These are phyloP conservation scores for Siderastrea radians DNA, from an alignment of 92 coral and sea anemone genomes.

Conservation along the genomic window DNA sequence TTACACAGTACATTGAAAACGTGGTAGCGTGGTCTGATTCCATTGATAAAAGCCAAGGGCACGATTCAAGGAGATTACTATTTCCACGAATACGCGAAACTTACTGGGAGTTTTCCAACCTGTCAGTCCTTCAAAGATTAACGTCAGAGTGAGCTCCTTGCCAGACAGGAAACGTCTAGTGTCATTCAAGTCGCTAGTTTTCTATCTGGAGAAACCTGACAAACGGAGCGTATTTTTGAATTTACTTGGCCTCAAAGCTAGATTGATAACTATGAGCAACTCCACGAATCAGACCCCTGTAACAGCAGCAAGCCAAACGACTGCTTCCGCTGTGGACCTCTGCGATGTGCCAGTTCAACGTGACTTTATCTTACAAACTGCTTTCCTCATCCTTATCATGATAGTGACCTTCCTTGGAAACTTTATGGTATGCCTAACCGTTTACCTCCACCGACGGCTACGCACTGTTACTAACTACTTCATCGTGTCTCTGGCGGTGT, in stretches of 20 bases:
- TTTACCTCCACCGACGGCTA: constrained; percentile 80
- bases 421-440: constrained; percentile 79
- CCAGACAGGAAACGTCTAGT: not conserved
- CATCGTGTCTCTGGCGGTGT: constrained; percentile 91
- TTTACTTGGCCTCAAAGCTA: not conserved
- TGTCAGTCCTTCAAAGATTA: not conserved
- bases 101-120: not conserved
- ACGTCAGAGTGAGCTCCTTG: not conserved
- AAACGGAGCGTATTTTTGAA: not conserved
- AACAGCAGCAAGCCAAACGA: not conserved
- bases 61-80: not conserved
- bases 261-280: constrained; percentile 14
- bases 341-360: constrained; percentile 53
- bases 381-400: constrained; percentile 76
- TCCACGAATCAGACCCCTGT: not conserved
- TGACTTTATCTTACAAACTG: constrained; percentile 70
- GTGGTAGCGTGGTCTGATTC: not conserved
- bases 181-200: not conserved
- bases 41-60: not conserved
- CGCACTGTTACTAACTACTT: constrained; percentile 93
- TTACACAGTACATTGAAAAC: not conserved
- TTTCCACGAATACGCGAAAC: not conserved
- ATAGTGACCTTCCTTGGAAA: constrained; percentile 87
- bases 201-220: not conserved
- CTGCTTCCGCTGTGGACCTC: not conserved